These are phyloP conservation scores for Microcebus tavaratra DNA, from an alignment of 2,113 vertebrate species.

Conservation along the genomic window DNA sequence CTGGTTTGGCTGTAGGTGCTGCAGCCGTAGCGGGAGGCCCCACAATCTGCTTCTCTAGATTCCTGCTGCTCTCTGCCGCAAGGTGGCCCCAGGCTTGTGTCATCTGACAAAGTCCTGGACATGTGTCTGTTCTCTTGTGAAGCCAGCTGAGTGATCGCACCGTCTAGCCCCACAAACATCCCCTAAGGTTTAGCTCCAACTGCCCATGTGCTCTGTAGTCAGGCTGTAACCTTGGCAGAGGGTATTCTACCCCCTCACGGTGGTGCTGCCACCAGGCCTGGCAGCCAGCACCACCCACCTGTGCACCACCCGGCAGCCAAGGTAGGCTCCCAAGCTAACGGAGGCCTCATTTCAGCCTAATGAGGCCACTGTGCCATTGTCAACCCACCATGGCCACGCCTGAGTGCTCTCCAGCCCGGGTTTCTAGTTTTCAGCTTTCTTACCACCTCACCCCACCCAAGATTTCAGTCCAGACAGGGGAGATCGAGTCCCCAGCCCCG, in stretches of 20 bases:
- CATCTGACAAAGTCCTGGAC: neutral
- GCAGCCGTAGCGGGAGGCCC: no score
- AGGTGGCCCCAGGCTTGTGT: neutral
- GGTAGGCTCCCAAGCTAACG: neutral
- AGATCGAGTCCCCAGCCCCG: neutral
- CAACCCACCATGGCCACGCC: neutral
- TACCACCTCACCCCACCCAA: neutral
- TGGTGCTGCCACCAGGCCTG: neutral
- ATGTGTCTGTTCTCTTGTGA: fast-evolving
- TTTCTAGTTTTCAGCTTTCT: constrained; percentile 4
- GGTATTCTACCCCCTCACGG: neutral
- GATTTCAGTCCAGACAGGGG: neutral
- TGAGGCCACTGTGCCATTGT: neutral
- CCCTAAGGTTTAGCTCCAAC: neutral
- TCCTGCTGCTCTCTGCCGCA: neutral
- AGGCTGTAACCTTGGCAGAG: neutral
- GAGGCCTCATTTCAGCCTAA: neutral
- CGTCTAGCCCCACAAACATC: neutral
- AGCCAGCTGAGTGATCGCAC: neutral
- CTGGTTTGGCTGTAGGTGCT: neutral
- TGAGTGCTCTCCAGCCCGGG: neutral
- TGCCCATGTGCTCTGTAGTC: neutral
- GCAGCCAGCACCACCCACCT: neutral
- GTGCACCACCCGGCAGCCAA: neutral
- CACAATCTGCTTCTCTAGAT: neutral